Conservation (phyloP, 2,113 vertebrate genomes). For the Corythornis cristatus region DNA sequence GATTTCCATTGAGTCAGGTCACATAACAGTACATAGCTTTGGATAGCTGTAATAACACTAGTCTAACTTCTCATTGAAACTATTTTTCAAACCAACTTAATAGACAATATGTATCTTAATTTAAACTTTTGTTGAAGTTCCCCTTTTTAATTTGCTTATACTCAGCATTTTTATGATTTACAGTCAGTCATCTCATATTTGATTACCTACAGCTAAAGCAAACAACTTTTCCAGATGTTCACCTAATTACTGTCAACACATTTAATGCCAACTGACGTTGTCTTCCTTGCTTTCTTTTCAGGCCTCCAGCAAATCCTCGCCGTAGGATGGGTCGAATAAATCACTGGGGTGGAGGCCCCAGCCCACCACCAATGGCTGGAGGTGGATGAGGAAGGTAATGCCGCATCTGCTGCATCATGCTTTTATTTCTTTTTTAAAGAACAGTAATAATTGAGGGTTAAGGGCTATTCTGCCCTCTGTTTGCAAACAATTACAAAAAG, state of each 20-base stretch:
- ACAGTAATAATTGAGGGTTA: not conserved
- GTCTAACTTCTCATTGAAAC: not conserved
- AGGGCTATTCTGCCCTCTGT: not conserved
- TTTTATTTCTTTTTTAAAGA: not conserved
- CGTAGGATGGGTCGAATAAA: constrained; percentile 92
- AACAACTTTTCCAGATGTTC: not conserved
- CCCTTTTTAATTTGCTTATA: not conserved
- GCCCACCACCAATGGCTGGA: constrained; percentile 92
- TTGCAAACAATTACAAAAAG: not conserved
- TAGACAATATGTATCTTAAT: not conserved
- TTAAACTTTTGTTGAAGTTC: not conserved
- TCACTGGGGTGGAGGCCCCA: constrained; percentile 85
- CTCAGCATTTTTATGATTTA: not conserved
- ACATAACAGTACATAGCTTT: not conserved
- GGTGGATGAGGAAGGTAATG: constrained; percentile 98
- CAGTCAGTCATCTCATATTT: not conserved
- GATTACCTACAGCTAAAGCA: not conserved
- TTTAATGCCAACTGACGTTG: not conserved
- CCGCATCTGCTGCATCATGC: not conserved
- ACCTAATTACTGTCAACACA: not conserved
- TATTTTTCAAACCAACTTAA: not conserved
- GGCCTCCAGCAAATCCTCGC: constrained; percentile 88
- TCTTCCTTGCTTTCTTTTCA: constrained; percentile 50
- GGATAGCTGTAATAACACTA: not conserved
- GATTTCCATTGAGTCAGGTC: not conserved